Evolutionary conservation across 2,797 vertebrate genomes (phyloP).

Genomic region (Syndactyla subalaris): DNA sequence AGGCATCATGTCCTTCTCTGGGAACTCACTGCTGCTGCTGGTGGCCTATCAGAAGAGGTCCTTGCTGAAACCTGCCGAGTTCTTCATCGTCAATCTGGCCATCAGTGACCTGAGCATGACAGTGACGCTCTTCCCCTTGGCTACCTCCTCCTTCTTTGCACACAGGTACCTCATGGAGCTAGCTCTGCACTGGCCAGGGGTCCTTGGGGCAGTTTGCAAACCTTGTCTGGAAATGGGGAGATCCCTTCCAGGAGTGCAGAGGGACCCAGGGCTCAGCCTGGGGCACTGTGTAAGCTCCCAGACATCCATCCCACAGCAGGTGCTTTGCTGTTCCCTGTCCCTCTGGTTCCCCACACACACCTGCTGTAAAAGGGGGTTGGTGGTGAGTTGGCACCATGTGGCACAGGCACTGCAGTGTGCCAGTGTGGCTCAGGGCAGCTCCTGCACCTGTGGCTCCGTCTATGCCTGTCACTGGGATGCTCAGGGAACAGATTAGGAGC

Average conservation of each 20-base stretch:
- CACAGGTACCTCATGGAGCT: constrained; percentile 77
- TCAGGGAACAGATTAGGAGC: not conserved
- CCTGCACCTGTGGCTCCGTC: not conserved
- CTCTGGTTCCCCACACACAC: not conserved
- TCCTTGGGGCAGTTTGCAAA: not conserved
- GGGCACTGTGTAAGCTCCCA: not conserved
- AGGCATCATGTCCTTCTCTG: constrained; percentile 81
- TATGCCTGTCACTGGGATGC: not conserved
- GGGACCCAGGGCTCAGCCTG: not conserved
- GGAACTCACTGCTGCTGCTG: constrained; percentile 84
- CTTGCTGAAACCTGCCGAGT: constrained; percentile 87
- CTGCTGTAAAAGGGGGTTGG: not conserved
- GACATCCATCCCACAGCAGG: not conserved
- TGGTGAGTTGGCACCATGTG: not conserved
- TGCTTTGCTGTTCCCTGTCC: not conserved
- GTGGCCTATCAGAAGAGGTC: constrained; percentile 85
- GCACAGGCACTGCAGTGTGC: not conserved
- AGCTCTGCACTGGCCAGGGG: not conserved
- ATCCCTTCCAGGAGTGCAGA: not conserved
- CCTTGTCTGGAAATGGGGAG: not conserved
- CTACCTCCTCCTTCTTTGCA: constrained; percentile 84
- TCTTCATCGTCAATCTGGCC: constrained; percentile 88
- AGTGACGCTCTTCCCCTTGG: constrained; percentile 84
- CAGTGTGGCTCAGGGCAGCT: not conserved
- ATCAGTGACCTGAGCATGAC: constrained; percentile 91